Evolutionary conservation across 2,113 vertebrate species (phyloP).

Genomic region (Tetrao urogallus): DNA sequence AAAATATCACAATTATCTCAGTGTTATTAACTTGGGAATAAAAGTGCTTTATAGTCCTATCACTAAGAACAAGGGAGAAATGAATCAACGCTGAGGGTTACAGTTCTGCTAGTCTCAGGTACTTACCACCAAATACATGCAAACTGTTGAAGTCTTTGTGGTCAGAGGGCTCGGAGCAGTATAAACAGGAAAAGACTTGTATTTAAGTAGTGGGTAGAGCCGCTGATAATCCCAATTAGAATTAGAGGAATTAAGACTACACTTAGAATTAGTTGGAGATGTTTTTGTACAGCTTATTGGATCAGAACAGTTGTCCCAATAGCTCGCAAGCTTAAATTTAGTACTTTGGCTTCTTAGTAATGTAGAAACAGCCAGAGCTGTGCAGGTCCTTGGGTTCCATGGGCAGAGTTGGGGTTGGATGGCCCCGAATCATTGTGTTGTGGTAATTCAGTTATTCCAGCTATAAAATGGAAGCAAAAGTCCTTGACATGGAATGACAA

Average conservation of each 20-base stretch:
- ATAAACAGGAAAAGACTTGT: neutral
- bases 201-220: neutral
- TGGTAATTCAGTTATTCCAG: neutral
- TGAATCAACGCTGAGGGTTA: neutral
- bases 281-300: neutral
- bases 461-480: neutral
- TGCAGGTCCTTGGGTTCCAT: neutral
- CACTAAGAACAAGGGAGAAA: neutral
- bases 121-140: neutral
- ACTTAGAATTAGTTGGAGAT: neutral
- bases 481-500: neutral
- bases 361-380: neutral
- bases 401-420: accelerated
- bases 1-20: neutral
- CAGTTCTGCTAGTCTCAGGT: neutral
- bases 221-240: neutral
- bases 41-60: neutral
- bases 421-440: no score
- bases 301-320: neutral
- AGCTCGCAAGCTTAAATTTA: neutral
- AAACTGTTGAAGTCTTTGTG: neutral
- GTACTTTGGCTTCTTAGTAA: neutral
- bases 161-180: neutral
- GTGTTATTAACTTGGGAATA: neutral
- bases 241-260: neutral